A percentile compares a stretch with the other conserved stretches of the same genome.
Evolutionary conservation across 2,113 vertebrate genomes (phyloP).

Genomic region (Egretta garzetta): DNA sequence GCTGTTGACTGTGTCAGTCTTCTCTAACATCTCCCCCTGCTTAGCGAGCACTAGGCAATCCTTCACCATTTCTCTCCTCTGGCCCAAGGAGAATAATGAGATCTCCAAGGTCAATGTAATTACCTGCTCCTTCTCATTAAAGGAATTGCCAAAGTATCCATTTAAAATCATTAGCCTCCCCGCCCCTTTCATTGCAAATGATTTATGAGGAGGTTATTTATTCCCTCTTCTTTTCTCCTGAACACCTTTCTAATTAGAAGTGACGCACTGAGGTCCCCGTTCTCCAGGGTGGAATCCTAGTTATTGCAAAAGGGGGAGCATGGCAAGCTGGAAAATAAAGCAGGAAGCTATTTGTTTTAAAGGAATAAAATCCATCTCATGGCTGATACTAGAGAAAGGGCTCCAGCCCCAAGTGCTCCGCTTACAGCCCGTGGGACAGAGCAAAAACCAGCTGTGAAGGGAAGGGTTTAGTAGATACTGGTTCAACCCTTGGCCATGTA

Average conservation of each 20-base stretch:
- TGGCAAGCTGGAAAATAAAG: neutral
- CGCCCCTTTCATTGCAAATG: neutral
- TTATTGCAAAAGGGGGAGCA: neutral
- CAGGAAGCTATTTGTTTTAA: neutral
- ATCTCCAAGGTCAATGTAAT: neutral
- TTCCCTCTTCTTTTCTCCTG: neutral
- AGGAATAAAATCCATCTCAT: neutral
- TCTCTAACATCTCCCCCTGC: neutral
- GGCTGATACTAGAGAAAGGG: neutral
- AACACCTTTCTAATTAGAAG: neutral
- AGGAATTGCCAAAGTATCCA: neutral
- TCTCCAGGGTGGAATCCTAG: neutral
- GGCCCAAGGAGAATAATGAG: neutral
- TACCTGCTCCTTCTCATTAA: conserved; percentile 39
- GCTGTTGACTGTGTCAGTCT: neutral
- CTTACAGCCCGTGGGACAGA: neutral
- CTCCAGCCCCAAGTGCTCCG: neutral
- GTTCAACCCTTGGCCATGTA: neutral
- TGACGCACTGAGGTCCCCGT: accelerated
- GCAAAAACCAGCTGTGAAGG: neutral
- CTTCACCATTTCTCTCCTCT: neutral
- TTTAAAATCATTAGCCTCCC: neutral
- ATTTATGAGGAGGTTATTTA: conserved; percentile 21
- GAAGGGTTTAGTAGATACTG: neutral
- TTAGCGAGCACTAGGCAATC: neutral